Conservation (phyloP, 92 coral and sea anemone genomes). For the Umimayanthus chanpuru region DNA sequence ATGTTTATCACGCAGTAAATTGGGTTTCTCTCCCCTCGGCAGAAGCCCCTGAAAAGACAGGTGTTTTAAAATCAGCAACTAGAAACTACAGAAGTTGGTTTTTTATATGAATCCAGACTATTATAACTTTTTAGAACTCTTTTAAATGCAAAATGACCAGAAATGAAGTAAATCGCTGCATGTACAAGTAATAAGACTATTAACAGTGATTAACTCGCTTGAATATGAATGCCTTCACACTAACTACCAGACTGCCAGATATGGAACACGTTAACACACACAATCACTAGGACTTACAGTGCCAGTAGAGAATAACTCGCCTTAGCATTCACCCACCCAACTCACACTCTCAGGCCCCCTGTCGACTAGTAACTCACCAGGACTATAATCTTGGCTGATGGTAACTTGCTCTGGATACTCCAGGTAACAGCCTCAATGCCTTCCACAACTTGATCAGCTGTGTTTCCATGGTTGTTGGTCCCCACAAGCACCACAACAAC, state of each 20-base stretch:
- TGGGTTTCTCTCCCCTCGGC: slow-evolving; percentile 94
- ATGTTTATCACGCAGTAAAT: slow-evolving; percentile 88
- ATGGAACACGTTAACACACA: neutral
- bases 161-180: too few relatives aligned
- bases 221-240: too few relatives aligned
- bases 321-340: neutral
- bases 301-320: neutral
- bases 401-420: slow-evolving; percentile 78
- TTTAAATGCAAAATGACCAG: too few relatives aligned
- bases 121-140: too few relatives aligned
- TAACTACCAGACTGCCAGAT: too few relatives aligned
- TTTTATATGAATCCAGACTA: too few relatives aligned
- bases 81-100: too few relatives aligned
- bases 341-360: neutral
- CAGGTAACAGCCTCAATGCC: slow-evolving; percentile 90
- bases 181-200: too few relatives aligned
- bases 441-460: slow-evolving; percentile 90
- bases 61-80: neutral
- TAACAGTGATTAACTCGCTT: too few relatives aligned
- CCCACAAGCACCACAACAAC: slow-evolving; percentile 91
- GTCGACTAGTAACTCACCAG: slow-evolving; percentile 68
- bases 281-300: neutral
- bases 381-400: slow-evolving; percentile 79
- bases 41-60: slow-evolving; percentile 71
- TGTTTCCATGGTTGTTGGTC: slow-evolving; percentile 80